Conservation (phyloP, 2,113 vertebrate species). For the Phrynosoma blainvillii region DNA sequence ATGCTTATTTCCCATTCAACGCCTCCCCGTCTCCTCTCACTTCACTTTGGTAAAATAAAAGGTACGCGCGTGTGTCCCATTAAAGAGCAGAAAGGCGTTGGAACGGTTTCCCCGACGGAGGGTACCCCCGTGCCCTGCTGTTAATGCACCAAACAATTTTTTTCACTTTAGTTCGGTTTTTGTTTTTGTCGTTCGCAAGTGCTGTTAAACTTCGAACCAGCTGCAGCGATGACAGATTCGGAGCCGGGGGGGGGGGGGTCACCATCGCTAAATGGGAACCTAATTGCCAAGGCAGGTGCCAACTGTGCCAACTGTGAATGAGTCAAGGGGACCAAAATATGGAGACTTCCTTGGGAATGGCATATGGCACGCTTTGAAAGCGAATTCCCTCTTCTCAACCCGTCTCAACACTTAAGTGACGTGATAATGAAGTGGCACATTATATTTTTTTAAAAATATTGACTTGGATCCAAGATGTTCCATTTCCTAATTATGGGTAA, state of each 20-base stretch:
- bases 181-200: slow-evolving; percentile 42
- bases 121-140: background rate
- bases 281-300: slow-evolving; percentile 53
- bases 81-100: background rate
- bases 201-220: slow-evolving; percentile 53
- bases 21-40: background rate
- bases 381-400: slow-evolving; percentile 29
- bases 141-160: slow-evolving; percentile 27
- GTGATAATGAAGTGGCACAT: slow-evolving; percentile 56
- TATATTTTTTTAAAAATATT: background rate
- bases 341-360: slow-evolving; percentile 57
- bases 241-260: slow-evolving; percentile 30
- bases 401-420: background rate
- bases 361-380: slow-evolving; percentile 56
- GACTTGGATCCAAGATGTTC: background rate
- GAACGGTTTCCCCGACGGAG: slow-evolving; percentile 7
- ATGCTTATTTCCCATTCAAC: slow-evolving; percentile 29
- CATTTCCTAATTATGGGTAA: background rate
- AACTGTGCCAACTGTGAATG: slow-evolving; percentile 49
- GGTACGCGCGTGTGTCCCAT: background rate
- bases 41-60: background rate
- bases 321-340: slow-evolving; percentile 20
- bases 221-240: slow-evolving; percentile 52
- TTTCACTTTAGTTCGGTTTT: background rate
- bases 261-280: slow-evolving; percentile 54